Conservation (phyloP, 2,797 vertebrate species). For the Chlorospingus flavigularis region DNA sequence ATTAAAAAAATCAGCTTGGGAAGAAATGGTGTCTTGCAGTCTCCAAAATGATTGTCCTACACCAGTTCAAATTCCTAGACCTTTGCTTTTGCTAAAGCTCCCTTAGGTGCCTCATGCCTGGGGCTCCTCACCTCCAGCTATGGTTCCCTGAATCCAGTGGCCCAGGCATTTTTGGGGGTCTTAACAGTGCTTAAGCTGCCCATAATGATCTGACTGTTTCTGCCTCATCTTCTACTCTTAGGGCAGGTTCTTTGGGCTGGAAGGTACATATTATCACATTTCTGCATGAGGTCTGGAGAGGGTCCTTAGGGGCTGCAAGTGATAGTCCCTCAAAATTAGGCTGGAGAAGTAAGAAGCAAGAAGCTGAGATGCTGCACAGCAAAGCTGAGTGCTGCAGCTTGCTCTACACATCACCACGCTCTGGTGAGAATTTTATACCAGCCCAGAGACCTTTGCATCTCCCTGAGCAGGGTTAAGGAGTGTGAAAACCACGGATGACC, state of each 20-base stretch:
- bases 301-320: not conserved
- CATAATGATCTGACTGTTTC: not conserved
- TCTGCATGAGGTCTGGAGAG: not conserved
- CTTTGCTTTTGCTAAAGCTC: not conserved
- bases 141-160: not conserved
- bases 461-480: not conserved
- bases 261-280: not conserved
- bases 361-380: accelerated
- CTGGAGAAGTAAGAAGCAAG: not conserved
- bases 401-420: not conserved
- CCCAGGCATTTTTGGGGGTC: not conserved
- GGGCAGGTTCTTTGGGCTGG: not conserved
- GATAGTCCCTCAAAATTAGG: not conserved
- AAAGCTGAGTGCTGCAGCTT: not conserved
- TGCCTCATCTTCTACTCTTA: not conserved
- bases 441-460: not conserved
- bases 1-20: not conserved
- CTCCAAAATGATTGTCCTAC: not conserved
- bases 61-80: not conserved
- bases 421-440: not conserved
- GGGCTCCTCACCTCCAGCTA: not conserved
- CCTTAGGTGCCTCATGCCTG: not conserved
- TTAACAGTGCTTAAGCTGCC: not conserved
- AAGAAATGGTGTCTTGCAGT: not conserved
- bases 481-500: not conserved